These are phyloP conservation scores for Chlorodrepanis virens DNA, from an alignment of 2,113 vertebrate genomes.

Conservation along the genomic window DNA sequence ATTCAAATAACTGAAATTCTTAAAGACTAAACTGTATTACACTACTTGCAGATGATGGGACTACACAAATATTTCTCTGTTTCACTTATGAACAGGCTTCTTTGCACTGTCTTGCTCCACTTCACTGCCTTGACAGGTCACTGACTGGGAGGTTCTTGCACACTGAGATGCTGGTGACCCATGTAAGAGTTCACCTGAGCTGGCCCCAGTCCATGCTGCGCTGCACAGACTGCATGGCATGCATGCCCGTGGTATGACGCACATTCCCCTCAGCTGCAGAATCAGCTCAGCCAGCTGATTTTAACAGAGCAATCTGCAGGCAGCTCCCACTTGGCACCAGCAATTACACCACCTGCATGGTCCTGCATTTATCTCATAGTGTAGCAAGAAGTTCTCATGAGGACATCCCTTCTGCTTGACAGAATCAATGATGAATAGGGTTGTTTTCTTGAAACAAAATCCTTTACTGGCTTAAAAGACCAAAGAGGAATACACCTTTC, in stretches of 20 bases:
- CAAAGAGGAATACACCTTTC: not conserved
- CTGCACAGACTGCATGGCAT: not conserved
- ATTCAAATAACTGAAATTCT: not conserved
- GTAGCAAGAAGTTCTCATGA: not conserved
- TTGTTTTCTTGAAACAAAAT: not conserved
- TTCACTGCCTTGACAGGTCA: not conserved
- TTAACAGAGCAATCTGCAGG: not conserved
- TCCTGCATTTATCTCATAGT: not conserved
- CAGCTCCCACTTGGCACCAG: not conserved
- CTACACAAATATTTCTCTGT: not conserved
- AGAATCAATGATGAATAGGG: not conserved
- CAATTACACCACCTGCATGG: not conserved
- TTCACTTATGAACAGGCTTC: not conserved
- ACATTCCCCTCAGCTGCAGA: not conserved
- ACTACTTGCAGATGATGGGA: not conserved
- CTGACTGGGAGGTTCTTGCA: not conserved
- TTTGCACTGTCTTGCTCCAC: not conserved
- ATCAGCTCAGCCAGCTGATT: not conserved
- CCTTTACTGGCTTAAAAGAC: not conserved
- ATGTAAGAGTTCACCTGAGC: not conserved
- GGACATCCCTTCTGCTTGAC: not conserved
- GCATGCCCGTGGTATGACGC: fast-evolving
- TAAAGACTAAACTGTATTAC: not conserved
- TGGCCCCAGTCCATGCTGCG: not conserved
- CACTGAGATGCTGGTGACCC: not conserved